A percentile compares a stretch with the other conserved stretches of the same genome.
These are phyloP conservation scores for Nomada fucata DNA, from an alignment of 2,888 invertebrate genomes.

Conservation along the genomic window DNA sequence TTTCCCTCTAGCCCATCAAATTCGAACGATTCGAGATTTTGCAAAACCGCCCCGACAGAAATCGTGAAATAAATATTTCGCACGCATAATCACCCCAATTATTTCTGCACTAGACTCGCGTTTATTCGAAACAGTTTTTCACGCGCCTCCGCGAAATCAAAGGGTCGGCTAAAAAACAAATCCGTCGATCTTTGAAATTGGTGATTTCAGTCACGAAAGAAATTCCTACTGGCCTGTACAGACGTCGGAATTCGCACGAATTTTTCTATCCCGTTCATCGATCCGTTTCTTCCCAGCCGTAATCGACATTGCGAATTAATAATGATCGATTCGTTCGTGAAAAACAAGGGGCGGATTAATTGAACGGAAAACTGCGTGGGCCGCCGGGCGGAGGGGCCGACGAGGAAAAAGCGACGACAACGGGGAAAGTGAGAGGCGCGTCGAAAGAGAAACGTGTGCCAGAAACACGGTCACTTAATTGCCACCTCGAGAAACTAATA, in stretches of 20 bases:
- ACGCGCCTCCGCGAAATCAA: too few relatives aligned
- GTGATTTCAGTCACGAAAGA: too few relatives aligned
- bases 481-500: constrained; percentile 78
- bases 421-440: constrained; percentile 21
- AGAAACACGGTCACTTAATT: constrained; percentile 75
- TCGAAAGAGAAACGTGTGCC: constrained; percentile 56
- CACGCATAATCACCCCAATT: too few relatives aligned
- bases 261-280: background rate
- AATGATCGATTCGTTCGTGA: constrained; percentile 45
- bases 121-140: too few relatives aligned
- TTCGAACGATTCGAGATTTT: too few relatives aligned
- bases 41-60: background rate
- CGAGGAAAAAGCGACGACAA: constrained; percentile 15
- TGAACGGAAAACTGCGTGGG: constrained; percentile 26
- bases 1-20: too few relatives aligned
- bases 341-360: constrained; percentile 48
- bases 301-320: constrained; percentile 41
- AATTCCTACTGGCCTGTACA: too few relatives aligned
- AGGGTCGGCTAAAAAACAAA: too few relatives aligned
- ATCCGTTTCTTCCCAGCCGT: background rate
- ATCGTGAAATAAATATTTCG: background rate
- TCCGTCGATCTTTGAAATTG: too few relatives aligned
- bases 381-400: background rate
- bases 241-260: background rate
- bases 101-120: too few relatives aligned